These are phyloP conservation scores for Penaeus chinensis DNA, from an alignment of 1,140 invertebrate species.

Conservation along the genomic window DNA sequence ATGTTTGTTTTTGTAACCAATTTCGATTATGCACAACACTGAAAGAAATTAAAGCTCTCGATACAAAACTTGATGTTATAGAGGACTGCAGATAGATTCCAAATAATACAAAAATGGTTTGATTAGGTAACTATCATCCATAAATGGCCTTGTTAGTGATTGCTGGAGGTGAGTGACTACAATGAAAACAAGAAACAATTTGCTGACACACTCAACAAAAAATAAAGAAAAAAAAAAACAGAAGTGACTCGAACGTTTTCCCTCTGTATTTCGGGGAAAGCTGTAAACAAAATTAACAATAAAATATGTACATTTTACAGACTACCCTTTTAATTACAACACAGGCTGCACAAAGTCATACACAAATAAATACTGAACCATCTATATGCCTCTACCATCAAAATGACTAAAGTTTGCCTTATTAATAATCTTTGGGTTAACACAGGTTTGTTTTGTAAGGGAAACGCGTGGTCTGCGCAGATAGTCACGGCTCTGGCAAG, in stretches of 20 bases:
- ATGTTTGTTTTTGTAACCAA: too few relatives aligned
- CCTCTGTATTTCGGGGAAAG: neutral
- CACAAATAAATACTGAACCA: constrained; percentile 59
- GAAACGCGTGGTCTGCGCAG: neutral
- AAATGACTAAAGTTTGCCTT: constrained; percentile 42
- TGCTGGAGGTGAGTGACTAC: constrained; percentile 31
- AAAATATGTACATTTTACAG: constrained; percentile 30
- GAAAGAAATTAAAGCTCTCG: too few relatives aligned
- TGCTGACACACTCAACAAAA: constrained; percentile 7
- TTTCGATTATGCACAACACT: too few relatives aligned
- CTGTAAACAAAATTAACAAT: constrained; percentile 33
- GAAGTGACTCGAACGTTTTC: constrained; percentile 26
- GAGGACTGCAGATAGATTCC: too few relatives aligned
- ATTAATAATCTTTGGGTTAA: constrained; percentile 59
- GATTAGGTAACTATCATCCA: constrained; percentile 15
- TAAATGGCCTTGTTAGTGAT: constrained; percentile 35
- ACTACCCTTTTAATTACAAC: constrained; percentile 47
- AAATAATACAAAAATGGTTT: too few relatives aligned
- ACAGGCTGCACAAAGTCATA: constrained; percentile 38
- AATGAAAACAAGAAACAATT: constrained; percentile 7
- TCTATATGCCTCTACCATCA: constrained; percentile 57
- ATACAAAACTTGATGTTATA: too few relatives aligned
- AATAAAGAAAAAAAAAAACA: constrained; percentile 26
- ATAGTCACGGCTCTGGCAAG: too few relatives aligned
- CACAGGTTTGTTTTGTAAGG: constrained; percentile 52